Percentiles rank a stretch among this genome's conserved stretches.
These are phyloP conservation scores for Oreochromis grahami DNA, from an alignment of 2,797 vertebrate species.

Conservation along the genomic window DNA sequence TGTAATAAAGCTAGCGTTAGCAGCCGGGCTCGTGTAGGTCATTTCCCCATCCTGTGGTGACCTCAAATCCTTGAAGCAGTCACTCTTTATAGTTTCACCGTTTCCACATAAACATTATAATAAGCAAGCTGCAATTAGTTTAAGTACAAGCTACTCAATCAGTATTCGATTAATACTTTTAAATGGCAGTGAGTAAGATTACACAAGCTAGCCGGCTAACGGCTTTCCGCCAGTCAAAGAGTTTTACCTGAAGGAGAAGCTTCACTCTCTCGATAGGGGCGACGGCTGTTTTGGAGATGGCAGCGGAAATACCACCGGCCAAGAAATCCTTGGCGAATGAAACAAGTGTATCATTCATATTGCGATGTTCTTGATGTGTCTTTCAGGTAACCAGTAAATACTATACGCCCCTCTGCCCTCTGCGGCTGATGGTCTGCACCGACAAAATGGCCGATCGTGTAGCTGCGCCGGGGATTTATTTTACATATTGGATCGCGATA, in stretches of 20 bases:
- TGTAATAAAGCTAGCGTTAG: conserved; percentile 35
- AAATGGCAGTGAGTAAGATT: background rate
- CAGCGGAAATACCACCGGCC: conserved; percentile 75
- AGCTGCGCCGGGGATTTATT: conserved; percentile 54
- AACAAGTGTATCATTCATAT: conserved; percentile 64
- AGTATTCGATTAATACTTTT: background rate
- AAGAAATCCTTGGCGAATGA: conserved; percentile 77
- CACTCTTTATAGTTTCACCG: accelerated
- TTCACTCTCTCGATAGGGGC: conserved; percentile 79
- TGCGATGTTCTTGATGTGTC: conserved; percentile 44
- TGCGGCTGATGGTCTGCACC: conserved; percentile 51
- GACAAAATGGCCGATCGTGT: conserved; percentile 74
- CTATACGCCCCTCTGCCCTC: conserved; percentile 41
- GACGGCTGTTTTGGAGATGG: conserved; percentile 77
- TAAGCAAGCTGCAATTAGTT: accelerated
- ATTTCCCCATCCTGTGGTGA: conserved; percentile 49
- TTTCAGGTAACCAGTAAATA: conserved; percentile 54
- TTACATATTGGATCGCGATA: conserved; percentile 49
- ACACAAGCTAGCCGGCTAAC: conserved; percentile 43
- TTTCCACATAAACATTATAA: background rate
- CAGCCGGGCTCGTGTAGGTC: conserved; percentile 68
- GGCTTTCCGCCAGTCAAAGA: conserved; percentile 13
- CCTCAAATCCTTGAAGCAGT: conserved; percentile 20
- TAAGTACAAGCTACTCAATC: too few species aligned
- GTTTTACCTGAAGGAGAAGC: conserved; percentile 76